Evolutionary conservation across 2,113 vertebrate species (phyloP).

Genomic region (Taxidea taxus): DNA sequence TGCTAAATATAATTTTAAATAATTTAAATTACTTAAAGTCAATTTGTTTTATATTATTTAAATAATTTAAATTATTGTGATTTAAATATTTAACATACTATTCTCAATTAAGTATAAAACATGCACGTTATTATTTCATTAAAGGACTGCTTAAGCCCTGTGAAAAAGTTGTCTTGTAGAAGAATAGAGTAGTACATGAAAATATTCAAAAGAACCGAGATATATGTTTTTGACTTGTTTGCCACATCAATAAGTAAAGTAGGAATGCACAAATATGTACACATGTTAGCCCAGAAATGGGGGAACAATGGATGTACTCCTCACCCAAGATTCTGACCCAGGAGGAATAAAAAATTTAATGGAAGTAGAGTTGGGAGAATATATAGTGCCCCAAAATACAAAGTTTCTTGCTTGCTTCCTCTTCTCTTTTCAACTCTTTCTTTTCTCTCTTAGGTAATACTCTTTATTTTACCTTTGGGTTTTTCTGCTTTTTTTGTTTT

Average conservation of each 20-base stretch:
- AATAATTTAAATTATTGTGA: slow-evolving; percentile 6
- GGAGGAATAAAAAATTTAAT: background rate
- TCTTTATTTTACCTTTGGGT: background rate
- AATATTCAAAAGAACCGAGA: background rate
- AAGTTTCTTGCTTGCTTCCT: background rate
- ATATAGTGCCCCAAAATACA: background rate
- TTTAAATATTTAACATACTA: slow-evolving; percentile 28
- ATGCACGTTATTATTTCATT: background rate
- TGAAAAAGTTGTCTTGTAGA: background rate
- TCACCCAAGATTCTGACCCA: background rate
- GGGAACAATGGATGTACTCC: background rate
- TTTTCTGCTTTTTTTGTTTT: background rate
- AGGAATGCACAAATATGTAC: background rate
- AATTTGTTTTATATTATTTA: slow-evolving; percentile 1
- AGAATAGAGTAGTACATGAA: background rate
- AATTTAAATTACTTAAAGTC: slow-evolving; percentile 23
- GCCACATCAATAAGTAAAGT: background rate
- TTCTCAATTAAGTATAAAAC: slow-evolving; percentile 9
- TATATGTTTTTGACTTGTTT: background rate
- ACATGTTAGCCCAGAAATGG: background rate
- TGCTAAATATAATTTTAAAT: slow-evolving; percentile 27
- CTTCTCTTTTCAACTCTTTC: background rate
- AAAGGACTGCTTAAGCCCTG: background rate
- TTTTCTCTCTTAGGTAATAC: background rate
- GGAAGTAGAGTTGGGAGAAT: background rate